These are phyloP conservation scores for Conopomorpha cramerella DNA, from an alignment of 1,140 invertebrate species.

Conservation along the genomic window DNA sequence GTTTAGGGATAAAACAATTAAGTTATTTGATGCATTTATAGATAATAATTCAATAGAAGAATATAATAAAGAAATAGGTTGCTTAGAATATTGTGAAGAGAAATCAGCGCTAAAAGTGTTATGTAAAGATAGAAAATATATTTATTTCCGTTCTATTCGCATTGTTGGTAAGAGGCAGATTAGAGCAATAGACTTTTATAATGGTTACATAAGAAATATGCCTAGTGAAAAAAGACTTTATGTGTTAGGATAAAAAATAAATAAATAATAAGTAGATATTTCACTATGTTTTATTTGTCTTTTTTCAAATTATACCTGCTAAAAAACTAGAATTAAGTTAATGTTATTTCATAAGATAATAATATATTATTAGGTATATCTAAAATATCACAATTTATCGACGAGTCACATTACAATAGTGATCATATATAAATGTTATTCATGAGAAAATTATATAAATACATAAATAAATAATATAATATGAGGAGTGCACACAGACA, in stretches of 20 bases:
- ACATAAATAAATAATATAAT: too few species aligned
- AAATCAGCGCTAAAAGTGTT: conserved; percentile 59
- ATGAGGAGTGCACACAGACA: too few species aligned
- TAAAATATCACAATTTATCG: too few species aligned
- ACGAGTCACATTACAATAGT: too few species aligned
- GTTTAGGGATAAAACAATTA: conserved; percentile 63
- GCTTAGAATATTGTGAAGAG: conserved; percentile 55
- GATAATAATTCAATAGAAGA: conserved; percentile 9
- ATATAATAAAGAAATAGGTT: conserved; percentile 36
- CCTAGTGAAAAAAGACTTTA: conserved; percentile 1
- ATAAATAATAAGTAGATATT: too few species aligned
- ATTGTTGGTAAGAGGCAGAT: conserved; percentile 65
- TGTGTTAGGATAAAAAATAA: background rate
- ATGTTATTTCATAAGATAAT: too few species aligned
- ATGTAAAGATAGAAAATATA: conserved; percentile 62
- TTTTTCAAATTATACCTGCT: too few species aligned
- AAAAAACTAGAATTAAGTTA: too few species aligned
- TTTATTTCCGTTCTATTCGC: conserved; percentile 63
- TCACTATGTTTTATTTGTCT: too few species aligned
- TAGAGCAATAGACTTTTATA: conserved; percentile 69
- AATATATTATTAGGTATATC: too few species aligned
- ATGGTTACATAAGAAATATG: conserved; percentile 67
- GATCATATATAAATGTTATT: too few species aligned
- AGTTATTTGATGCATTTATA: conserved; percentile 63
- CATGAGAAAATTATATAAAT: too few species aligned